Evolutionary conservation across 30 jellyfish, hydroid and myxozoan species (phyloP).

Genomic region (Hydractinia echinata): DNA sequence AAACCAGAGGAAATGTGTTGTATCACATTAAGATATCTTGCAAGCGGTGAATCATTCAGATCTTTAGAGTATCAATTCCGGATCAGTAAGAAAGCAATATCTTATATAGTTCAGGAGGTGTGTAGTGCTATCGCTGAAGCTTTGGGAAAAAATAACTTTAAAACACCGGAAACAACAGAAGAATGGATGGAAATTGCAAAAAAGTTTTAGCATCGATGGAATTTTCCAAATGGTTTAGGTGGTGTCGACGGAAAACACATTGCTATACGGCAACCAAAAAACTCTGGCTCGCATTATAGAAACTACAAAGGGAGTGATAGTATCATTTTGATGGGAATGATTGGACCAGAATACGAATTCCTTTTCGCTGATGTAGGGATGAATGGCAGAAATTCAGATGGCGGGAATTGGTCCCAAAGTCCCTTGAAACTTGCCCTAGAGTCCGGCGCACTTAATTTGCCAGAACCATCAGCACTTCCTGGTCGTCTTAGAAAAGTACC

Average conservation of each 20-base stretch:
- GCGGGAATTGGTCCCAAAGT: constrained; percentile 36
- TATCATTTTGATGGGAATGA: constrained; percentile 23
- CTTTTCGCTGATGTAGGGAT: constrained; percentile 37
- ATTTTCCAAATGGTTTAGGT: constrained; percentile 23
- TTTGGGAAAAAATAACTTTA: constrained; percentile 4
- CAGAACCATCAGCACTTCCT: constrained; percentile 31
- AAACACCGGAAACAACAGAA: constrained; percentile 38
- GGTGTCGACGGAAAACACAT: constrained; percentile 31
- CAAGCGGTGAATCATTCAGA: too few species aligned
- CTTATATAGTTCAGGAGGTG: too few species aligned
- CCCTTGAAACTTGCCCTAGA: constrained; percentile 30
- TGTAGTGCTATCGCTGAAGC: too few species aligned
- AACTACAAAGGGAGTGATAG: constrained; percentile 33
- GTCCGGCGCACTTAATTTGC: constrained; percentile 28
- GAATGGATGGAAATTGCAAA: constrained; percentile 37
- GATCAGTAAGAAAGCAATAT: too few species aligned
- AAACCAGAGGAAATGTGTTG: too few species aligned
- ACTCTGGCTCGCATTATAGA: constrained; percentile 27
- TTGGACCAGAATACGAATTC: constrained; percentile 38
- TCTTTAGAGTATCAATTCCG: too few species aligned
- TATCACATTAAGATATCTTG: too few species aligned
- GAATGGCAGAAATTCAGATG: constrained; percentile 38
- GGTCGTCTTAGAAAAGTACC: neutral
- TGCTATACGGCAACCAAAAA: constrained; percentile 29
- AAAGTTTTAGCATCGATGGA: constrained; percentile 30